These are phyloP conservation scores for Myiozetetes cayanensis DNA, from an alignment of 2,113 vertebrate genomes.

Conservation along the genomic window DNA sequence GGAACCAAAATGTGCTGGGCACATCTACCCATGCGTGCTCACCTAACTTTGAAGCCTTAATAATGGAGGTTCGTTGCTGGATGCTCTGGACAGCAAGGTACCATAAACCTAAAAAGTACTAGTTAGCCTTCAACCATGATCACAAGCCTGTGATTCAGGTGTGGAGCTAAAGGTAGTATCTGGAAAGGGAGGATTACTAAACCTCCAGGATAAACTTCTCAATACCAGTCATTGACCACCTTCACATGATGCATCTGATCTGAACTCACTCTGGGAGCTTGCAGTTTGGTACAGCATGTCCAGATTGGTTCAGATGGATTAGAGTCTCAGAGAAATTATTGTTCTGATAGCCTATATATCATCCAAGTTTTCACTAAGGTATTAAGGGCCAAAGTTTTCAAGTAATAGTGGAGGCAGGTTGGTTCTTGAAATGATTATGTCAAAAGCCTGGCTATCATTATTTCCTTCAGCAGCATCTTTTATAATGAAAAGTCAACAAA, in stretches of 20 bases:
- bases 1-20: neutral
- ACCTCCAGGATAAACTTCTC: neutral
- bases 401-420: neutral
- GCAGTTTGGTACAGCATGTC: neutral
- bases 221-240: neutral
- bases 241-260: neutral
- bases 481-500: constrained; percentile 4
- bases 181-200: neutral
- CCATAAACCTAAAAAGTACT: neutral
- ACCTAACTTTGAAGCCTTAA: neutral
- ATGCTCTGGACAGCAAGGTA: neutral
- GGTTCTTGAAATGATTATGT: constrained; percentile 18
- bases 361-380: neutral
- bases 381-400: neutral
- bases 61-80: neutral
- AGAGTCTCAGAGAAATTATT: neutral
- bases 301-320: neutral
- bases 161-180: neutral
- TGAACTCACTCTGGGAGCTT: neutral
- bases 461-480: constrained; percentile 17
- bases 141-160: neutral
- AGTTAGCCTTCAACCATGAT: neutral
- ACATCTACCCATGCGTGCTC: accelerated
- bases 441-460: neutral
- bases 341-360: neutral